Percentiles rank a stretch among this genome's conserved stretches.
These are phyloP conservation scores for Amblyjoppa proteus DNA, from an alignment of 2,888 invertebrate genomes.

Conservation along the genomic window DNA sequence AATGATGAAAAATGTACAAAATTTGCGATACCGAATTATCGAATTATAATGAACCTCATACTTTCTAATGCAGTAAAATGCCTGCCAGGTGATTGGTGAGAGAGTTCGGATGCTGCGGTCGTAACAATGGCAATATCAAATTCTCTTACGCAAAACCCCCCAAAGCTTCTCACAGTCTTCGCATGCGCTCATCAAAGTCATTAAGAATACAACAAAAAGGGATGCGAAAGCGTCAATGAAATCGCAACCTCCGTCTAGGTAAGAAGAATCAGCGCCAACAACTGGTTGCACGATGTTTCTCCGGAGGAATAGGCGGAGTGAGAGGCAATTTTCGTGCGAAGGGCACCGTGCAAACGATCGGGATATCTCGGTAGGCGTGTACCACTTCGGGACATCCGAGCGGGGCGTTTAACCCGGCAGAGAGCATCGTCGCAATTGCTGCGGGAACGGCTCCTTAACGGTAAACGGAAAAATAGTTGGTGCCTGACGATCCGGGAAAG, in stretches of 20 bases:
- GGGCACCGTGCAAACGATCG: constrained; percentile 20
- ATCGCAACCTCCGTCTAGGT: not conserved
- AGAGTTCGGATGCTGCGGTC: too few relatives aligned
- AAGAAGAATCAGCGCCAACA: constrained; percentile 23
- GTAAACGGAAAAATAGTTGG: constrained; percentile 79
- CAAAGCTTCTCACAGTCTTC: too few relatives aligned
- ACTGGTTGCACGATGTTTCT: constrained; percentile 30
- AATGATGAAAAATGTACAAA: too few relatives aligned
- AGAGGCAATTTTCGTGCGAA: constrained; percentile 37
- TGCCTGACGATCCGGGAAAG: constrained; percentile 75
- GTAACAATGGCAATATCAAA: too few relatives aligned
- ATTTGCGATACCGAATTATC: too few relatives aligned
- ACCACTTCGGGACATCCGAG: constrained; percentile 14
- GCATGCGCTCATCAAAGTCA: not conserved
- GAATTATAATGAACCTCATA: too few relatives aligned
- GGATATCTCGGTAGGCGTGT: constrained; percentile 17
- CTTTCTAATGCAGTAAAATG: too few relatives aligned
- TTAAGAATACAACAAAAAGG: not conserved
- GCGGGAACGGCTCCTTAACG: constrained; percentile 71
- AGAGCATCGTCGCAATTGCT: constrained; percentile 43
- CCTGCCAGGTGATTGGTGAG: too few relatives aligned
- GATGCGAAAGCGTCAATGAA: not conserved
- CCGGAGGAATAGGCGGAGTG: constrained; percentile 6
- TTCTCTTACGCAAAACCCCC: too few relatives aligned
- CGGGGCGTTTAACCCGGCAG: constrained; percentile 29